A percentile compares a stretch with the other conserved stretches of the same genome.
These are phyloP conservation scores for Kryptopterus vitreolus DNA, from an alignment of 2,797 vertebrate genomes.

Conservation along the genomic window DNA sequence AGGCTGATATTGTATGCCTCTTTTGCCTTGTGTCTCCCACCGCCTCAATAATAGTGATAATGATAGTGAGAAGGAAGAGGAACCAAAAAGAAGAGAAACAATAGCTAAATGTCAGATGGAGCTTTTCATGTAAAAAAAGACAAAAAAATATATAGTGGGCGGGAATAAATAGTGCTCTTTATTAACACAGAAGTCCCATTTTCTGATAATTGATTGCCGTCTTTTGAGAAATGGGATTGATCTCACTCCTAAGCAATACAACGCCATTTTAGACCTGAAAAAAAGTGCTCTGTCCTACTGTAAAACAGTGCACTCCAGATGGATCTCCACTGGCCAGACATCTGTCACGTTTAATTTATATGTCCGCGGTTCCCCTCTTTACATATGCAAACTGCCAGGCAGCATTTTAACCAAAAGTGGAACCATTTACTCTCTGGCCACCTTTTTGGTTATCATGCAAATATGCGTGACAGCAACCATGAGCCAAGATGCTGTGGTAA, in stretches of 20 bases:
- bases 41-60: slow-evolving; percentile 64
- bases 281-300: background rate
- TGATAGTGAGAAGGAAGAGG: slow-evolving; percentile 57
- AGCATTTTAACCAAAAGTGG: slow-evolving; percentile 47
- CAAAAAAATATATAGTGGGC: slow-evolving; percentile 29
- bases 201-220: slow-evolving; percentile 40
- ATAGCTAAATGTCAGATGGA: slow-evolving; percentile 44
- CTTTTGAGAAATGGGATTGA: slow-evolving; percentile 37
- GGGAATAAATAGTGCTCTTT: slow-evolving; percentile 15
- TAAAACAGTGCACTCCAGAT: background rate
- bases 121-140: slow-evolving; percentile 41
- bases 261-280: slow-evolving; percentile 10
- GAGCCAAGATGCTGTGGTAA: slow-evolving; percentile 22
- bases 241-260: slow-evolving; percentile 11
- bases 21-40: slow-evolving; percentile 72
- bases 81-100: slow-evolving; percentile 65
- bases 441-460: slow-evolving; percentile 49
- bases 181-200: slow-evolving; percentile 15
- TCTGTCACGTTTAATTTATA: slow-evolving; percentile 51
- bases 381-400: slow-evolving; percentile 53
- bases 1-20: slow-evolving; percentile 81
- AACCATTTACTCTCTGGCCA: slow-evolving; percentile 42
- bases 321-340: slow-evolving; percentile 13
- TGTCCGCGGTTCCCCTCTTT: slow-evolving; percentile 11
- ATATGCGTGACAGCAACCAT: slow-evolving; percentile 39